These are phyloP conservation scores for Oreamnos americanus DNA, from an alignment of 2,113 vertebrate species.

Conservation along the genomic window DNA sequence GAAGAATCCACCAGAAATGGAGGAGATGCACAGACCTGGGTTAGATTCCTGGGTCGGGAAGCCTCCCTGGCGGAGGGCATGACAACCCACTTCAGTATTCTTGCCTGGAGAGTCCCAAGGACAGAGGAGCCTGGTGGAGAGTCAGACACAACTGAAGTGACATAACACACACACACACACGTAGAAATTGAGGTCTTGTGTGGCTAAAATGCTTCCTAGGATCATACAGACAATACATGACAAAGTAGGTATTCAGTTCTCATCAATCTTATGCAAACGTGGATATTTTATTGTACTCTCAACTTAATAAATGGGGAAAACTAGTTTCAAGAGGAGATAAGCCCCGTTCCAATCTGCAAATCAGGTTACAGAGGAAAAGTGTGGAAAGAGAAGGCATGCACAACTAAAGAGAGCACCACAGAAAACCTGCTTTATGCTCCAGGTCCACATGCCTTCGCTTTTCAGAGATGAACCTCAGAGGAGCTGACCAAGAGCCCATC, in stretches of 20 bases:
- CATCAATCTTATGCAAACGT: not conserved
- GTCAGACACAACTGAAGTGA: not conserved
- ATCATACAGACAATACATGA: not conserved
- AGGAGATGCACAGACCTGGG: not conserved
- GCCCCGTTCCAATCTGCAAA: not conserved
- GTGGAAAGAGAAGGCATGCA: not conserved
- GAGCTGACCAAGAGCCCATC: not conserved
- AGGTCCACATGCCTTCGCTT: not conserved
- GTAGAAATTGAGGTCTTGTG: not conserved
- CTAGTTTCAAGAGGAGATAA: not conserved
- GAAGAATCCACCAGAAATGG: not conserved
- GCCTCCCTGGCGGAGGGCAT: rapidly evolving
- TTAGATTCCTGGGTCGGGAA: rapidly evolving
- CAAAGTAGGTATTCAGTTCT: not conserved
- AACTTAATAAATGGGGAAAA: not conserved
- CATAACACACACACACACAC: not conserved
- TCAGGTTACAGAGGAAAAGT: not conserved
- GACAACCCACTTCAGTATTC: not conserved
- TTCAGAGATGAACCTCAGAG: not conserved
- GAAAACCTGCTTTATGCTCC: not conserved
- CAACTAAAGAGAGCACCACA: not conserved
- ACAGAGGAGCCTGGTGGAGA: not conserved
- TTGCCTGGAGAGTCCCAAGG: not conserved
- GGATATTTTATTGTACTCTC: not conserved
- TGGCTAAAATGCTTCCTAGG: not conserved